Base-by-base conservation (phyloP, 2,113 vertebrate genomes). In the Probosciger aterrimus region DNA sequence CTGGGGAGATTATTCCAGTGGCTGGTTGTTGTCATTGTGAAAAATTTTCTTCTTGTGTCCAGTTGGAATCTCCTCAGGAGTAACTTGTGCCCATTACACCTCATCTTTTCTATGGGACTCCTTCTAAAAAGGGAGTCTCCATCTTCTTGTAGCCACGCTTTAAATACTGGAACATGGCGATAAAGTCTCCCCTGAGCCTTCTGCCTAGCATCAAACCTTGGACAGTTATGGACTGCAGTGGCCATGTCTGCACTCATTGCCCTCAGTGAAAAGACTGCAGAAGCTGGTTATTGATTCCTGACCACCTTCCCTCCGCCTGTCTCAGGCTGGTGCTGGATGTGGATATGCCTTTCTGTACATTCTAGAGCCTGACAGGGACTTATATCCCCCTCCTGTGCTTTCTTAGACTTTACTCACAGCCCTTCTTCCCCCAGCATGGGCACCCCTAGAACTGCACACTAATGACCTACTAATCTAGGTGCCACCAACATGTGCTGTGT, bases 171-270 rank as follows among this genome's bases (percentile, higher is more conserved):
- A n/a, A 10, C 33, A 35, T n/a, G 33, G 33, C 8, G 6, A n/a
- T 57, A n/a, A 57, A 33, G 33, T 22, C 8, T 57, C 20, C 31
- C 33, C 33, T 57, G 57, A 59, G 33, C 33, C 57, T 59, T 57
- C 31, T 82, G 39, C 39, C 39, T 16, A 55, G 4, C 65, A 17
- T 43, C 50, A 46, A 2, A 60, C 18, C 27, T 62, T 1, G 2
- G 11, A 57, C 30, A 70, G 1, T 10, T 14, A 4, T 2, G 41
- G 31, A 9, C 6, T 52, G 11, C 1, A 1, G 10, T 18, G 35
- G 12, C 35, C 22, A 10, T 1, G 0, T 28, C n/a, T 23, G 2
- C 11, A 2, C 14, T 57, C 3, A 1, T 23, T 39, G 5, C 17
- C 11, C 47, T 15, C 11, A 39, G n/a, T 13, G 37, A 44, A 80